Conservation (phyloP, 2,888 invertebrate genomes). For the Tenthredo notha region DNA sequence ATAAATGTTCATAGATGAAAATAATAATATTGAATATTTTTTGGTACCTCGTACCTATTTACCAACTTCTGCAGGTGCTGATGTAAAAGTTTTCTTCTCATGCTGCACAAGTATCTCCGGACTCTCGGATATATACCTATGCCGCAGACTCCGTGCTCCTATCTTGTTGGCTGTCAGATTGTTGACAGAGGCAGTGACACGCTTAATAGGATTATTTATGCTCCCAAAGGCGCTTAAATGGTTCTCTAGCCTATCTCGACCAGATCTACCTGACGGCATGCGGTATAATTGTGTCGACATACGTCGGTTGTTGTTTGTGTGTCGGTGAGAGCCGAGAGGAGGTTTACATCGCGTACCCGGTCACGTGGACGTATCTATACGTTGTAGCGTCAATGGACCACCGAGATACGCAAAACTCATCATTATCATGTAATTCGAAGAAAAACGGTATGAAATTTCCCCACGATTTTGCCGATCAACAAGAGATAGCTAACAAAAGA, state of each 20-base stretch:
- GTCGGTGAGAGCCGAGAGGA: slow-evolving; percentile 45
- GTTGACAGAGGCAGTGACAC: slow-evolving; percentile 74
- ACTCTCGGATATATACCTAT: not conserved
- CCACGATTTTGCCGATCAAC: not conserved
- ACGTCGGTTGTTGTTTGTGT: slow-evolving; percentile 52
- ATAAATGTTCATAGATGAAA: not conserved
- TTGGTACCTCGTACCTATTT: not conserved
- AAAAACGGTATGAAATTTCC: not conserved
- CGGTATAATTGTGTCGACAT: slow-evolving; percentile 72
- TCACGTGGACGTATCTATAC: not conserved
- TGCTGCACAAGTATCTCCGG: not conserved
- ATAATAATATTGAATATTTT: not conserved
- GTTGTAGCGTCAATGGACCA: not conserved
- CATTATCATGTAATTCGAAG: not conserved
- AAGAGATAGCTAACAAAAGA: not conserved
- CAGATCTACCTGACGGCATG: slow-evolving; percentile 68
- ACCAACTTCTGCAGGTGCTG: slow-evolving; percentile 4
- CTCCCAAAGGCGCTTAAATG: slow-evolving; percentile 71
- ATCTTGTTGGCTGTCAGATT: slow-evolving; percentile 72
- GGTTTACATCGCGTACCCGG: slow-evolving; percentile 2
- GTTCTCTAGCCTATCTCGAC: slow-evolving; percentile 68
- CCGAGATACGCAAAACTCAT: not conserved
- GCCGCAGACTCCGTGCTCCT: slow-evolving; percentile 43
- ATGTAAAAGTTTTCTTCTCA: slow-evolving; percentile 18
- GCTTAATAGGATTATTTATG: slow-evolving; percentile 76